Evolutionary conservation across 2,113 vertebrate genomes (phyloP), one percentile per base, ranked within the genome.

Genomic region (Hemibagrus wyckioides): DNA sequence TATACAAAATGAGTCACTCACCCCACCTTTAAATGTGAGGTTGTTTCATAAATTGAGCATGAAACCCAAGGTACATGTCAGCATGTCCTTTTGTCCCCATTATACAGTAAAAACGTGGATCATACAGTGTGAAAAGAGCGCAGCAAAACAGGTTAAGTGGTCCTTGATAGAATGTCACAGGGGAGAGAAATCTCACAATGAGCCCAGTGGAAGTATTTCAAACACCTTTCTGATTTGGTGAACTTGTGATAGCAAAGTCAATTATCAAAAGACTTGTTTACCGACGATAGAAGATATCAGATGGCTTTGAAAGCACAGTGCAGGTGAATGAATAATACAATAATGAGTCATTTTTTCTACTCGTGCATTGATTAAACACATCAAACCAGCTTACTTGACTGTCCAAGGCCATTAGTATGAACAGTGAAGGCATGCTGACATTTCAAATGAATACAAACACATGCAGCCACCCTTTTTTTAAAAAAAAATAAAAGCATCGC

Each of bases 401-500:
- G 56, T 82, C 82, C 54, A 30, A 71, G 7, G 57, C 48, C 75
- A 83, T 87, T 81, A 81, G 56, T 81, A 36, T 65, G 67, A 71
- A 65, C 48, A 82, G 14, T 14, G 25, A 33, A 76, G 14, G 30
- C 44, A 56, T 30, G 67, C 88, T 85, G 88, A 65, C 85, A 84
- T 89, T 89, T 87, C 48, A 56, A 39, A 57, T 71, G 39, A 48
- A 56, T 83, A 86, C 39, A 86, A 61, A 86, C 59, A 10, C 50
- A 79, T 39, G 2, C 21, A 30, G 39, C 41, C 30, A 23, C 69
- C 21, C 2, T 69, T 25, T 75, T 44, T 44, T 73, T 44, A 19
- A 21, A 75, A 85, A 48, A 61, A 61, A 75, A 85, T 57, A 61
- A 61, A 82, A 75, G 9, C 14, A 76, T 63, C 28, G 39, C 14